These are phyloP conservation scores for Podocnemis expansa DNA, from an alignment of 2,113 vertebrate species.

Conservation along the genomic window DNA sequence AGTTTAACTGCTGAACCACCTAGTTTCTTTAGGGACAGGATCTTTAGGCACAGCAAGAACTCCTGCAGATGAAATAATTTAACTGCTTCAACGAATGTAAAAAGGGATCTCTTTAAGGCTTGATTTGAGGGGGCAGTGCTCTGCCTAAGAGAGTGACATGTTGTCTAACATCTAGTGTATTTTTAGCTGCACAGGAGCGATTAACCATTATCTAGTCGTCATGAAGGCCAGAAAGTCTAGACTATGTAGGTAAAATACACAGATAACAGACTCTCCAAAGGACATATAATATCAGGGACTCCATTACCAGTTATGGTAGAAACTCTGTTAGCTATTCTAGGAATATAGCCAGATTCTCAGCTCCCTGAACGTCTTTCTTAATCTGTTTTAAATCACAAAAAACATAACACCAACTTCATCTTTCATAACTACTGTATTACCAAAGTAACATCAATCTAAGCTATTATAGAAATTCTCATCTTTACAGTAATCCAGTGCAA, in stretches of 20 bases:
- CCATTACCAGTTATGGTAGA: not conserved
- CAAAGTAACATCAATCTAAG: not conserved
- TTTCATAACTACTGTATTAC: not conserved
- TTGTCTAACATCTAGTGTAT: not conserved
- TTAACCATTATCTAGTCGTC: not conserved
- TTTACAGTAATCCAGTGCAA: not conserved
- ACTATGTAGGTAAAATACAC: not conserved
- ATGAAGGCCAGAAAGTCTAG: not conserved
- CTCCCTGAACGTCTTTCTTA: not conserved
- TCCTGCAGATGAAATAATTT: accelerated
- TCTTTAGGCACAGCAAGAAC: not conserved
- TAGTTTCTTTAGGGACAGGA: not conserved
- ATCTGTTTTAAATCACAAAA: not conserved
- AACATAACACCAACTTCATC: not conserved
- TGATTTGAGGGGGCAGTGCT: not conserved
- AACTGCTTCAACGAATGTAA: not conserved
- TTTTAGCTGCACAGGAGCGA: not conserved
- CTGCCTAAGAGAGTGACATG: not conserved
- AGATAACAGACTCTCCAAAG: not conserved
- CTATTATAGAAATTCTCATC: not conserved
- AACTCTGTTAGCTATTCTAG: not conserved
- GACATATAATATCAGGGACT: not conserved
- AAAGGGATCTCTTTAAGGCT: conserved; percentile 9
- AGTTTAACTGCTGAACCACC: not conserved
- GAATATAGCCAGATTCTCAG: not conserved